phyloP scores from a whole-genome alignment of 2,888 invertebrate genomes.

The Timema cristinae region DNA sequence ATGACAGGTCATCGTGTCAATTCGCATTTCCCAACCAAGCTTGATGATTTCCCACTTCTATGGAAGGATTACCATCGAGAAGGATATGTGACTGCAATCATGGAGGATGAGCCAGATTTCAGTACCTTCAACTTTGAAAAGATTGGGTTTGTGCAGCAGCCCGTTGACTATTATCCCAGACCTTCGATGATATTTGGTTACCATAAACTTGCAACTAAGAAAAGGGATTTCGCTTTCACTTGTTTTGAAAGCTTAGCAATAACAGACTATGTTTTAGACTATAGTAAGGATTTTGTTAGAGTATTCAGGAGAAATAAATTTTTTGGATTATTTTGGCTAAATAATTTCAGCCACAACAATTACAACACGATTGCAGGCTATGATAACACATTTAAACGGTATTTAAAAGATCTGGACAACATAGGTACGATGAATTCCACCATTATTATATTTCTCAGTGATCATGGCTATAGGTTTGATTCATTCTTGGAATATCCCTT shows the following conservation, averaged over 20 bases:
- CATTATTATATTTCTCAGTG: slow-evolving; percentile 32
- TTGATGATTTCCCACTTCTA: slow-evolving; percentile 44
- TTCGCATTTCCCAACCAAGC: slow-evolving; percentile 23
- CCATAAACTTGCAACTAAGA: slow-evolving; percentile 18
- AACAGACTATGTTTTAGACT: slow-evolving; percentile 27
- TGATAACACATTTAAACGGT: slow-evolving; percentile 20
- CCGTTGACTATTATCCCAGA: slow-evolving; percentile 45
- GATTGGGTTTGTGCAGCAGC: slow-evolving; percentile 42
- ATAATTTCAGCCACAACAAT: slow-evolving; percentile 29
- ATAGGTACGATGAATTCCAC: slow-evolving; percentile 31
- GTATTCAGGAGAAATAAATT: slow-evolving; percentile 20
- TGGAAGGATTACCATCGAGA: slow-evolving; percentile 45
- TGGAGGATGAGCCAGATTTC: slow-evolving; percentile 40
- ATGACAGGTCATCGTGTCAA: slow-evolving; percentile 64
- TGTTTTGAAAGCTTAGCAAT: slow-evolving; percentile 23
- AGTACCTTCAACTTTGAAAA: slow-evolving; percentile 45
- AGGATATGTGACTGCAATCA: slow-evolving; percentile 37
- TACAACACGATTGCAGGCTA: slow-evolving; percentile 10
- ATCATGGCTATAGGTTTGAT: slow-evolving; percentile 36
- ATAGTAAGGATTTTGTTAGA: slow-evolving; percentile 25
- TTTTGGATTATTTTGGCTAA: slow-evolving; percentile 29
- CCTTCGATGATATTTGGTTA: slow-evolving; percentile 40
- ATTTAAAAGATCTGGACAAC: slow-evolving; percentile 21
- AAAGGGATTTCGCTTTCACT: not conserved
- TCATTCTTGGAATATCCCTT: slow-evolving; percentile 35